Evolutionary conservation across 2,797 vertebrate genomes (phyloP).

Genomic region (Leptatherina wallacei): DNA sequence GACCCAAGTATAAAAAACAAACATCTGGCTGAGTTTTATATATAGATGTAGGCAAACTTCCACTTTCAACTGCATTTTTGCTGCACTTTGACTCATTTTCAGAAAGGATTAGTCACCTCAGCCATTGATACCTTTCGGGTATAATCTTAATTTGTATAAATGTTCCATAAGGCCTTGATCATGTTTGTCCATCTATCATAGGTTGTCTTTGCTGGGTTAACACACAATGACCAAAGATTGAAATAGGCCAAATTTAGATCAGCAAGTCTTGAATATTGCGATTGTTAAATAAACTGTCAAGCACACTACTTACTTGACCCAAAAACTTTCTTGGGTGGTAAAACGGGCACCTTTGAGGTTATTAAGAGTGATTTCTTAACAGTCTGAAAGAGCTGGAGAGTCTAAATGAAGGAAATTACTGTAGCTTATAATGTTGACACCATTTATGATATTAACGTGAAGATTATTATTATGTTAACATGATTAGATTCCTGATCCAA

Average conservation of each 20-base stretch:
- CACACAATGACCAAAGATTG: not conserved
- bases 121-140: not conserved
- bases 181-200: not conserved
- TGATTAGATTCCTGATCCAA: no score
- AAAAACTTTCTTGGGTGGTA: not conserved
- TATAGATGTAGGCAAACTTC: slow-evolving; percentile 17
- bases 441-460: no score
- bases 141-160: not conserved
- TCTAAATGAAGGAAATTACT: no score
- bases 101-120: not conserved
- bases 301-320: no score
- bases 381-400: no score
- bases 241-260: not conserved
- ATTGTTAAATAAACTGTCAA: no score
- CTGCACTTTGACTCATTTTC: slow-evolving; percentile 2
- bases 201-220: not conserved
- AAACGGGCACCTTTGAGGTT: not conserved
- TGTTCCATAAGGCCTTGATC: not conserved
- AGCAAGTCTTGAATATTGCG: not conserved
- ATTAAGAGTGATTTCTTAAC: no score
- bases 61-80: slow-evolving; percentile 6
- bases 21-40: slow-evolving; percentile 13
- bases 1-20: slow-evolving; percentile 40
- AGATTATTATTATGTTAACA: no score
- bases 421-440: no score